phyloP scores from a whole-genome alignment of 64 coral and sea anemone species.

The Actinia equina region DNA sequence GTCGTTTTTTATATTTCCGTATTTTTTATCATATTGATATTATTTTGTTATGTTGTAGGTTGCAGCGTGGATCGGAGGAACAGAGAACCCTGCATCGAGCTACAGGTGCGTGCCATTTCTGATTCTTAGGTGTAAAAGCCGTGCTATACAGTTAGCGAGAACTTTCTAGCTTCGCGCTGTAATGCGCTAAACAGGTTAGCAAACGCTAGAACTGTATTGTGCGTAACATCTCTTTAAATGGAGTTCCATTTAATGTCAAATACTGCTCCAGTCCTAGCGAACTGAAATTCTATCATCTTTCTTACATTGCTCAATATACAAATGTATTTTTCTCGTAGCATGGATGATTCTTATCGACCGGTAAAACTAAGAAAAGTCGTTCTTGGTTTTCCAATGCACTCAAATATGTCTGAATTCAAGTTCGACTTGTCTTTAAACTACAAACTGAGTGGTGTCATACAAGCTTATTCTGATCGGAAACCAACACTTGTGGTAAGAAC shows the following conservation, averaged over 20 bases:
- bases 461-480: conserved; percentile 85
- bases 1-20: background rate
- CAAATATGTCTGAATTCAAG: conserved; percentile 77
- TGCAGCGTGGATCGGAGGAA: conserved; percentile 82
- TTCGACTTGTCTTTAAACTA: conserved; percentile 91
- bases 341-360: conserved; percentile 93
- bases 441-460: conserved; percentile 87
- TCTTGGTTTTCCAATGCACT: conserved; percentile 71
- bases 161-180: too few relatives aligned
- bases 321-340: conserved; percentile 36
- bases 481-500: conserved; percentile 94
- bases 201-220: too few relatives aligned
- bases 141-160: too few relatives aligned
- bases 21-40: background rate
- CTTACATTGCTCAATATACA: background rate
- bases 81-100: conserved; percentile 75
- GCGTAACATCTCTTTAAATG: too few relatives aligned
- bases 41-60: conserved; percentile 41
- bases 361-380: conserved; percentile 89
- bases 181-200: too few relatives aligned
- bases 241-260: too few relatives aligned
- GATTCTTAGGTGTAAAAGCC: too few relatives aligned
- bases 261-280: too few relatives aligned
- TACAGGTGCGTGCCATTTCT: conserved; percentile 61
- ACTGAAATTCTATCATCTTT: too few relatives aligned